Evolutionary conservation across 1,140 invertebrate species (phyloP).

Genomic region (Tetragnatha versicolor): DNA sequence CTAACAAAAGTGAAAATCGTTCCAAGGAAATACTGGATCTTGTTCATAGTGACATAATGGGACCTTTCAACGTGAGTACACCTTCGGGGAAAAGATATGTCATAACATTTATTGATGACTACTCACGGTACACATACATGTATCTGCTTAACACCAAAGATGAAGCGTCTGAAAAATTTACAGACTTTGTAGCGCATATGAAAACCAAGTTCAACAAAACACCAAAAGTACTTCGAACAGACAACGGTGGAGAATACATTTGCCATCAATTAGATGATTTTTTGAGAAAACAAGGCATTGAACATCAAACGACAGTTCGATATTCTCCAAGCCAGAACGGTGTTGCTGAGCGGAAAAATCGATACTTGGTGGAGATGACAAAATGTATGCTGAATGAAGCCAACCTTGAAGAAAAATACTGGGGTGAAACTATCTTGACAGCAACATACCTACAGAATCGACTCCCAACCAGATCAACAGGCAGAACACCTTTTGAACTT

Average conservation of each 20-base stretch:
- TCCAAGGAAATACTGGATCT: constrained; percentile 15
- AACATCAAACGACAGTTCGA: constrained; percentile 61
- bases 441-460: constrained; percentile 51
- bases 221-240: constrained; percentile 57
- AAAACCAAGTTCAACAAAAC: constrained; percentile 5
- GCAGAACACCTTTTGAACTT: constrained; percentile 60
- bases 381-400: constrained; percentile 60
- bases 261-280: constrained; percentile 25
- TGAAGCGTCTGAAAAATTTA: constrained; percentile 45
- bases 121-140: constrained; percentile 2
- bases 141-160: constrained; percentile 45
- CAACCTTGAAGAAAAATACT: constrained; percentile 34
- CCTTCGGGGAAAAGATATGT: constrained; percentile 1
- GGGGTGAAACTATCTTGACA: constrained; percentile 52
- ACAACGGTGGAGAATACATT: constrained; percentile 53
- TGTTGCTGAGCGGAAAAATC: constrained; percentile 62
- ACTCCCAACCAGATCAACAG: constrained; percentile 53
- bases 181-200: constrained; percentile 24
- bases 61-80: too few species aligned
- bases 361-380: constrained; percentile 60
- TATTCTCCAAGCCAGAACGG: constrained; percentile 65
- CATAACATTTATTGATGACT: too few species aligned
- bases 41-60: constrained; percentile 49
- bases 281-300: constrained; percentile 60
- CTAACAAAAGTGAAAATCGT: background rate